phyloP scores from a whole-genome alignment of 64 coral and sea anemone species.

The Pocillopora damicornis region DNA sequence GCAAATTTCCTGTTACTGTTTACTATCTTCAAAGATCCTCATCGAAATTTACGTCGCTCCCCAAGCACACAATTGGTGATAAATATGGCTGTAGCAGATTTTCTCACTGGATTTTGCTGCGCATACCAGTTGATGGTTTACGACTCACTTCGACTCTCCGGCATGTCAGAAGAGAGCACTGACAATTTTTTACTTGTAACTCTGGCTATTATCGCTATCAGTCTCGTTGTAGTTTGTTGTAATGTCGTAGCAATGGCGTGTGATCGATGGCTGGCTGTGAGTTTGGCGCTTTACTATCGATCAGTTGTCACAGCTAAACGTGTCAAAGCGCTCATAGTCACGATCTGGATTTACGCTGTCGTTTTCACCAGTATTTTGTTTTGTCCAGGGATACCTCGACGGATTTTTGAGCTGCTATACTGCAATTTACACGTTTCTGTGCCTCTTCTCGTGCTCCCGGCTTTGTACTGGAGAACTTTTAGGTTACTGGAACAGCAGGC shows the following conservation, averaged over 20 bases:
- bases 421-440: not conserved
- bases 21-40: slow-evolving; percentile 13
- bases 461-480: not conserved
- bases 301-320: not conserved
- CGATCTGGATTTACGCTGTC: slow-evolving; percentile 1
- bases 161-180: not conserved
- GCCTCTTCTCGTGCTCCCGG: not conserved
- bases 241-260: slow-evolving; percentile 18
- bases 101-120: not conserved
- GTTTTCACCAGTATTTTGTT: not conserved
- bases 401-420: not conserved
- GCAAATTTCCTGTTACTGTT: not conserved
- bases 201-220: not conserved
- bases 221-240: not conserved
- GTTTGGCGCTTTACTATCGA: not conserved
- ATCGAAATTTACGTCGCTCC: not conserved
- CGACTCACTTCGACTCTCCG: not conserved
- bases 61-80: not conserved
- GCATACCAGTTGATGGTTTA: not conserved
- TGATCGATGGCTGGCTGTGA: slow-evolving; percentile 6
- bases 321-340: not conserved
- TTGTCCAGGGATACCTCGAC: not conserved
- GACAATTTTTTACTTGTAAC: not conserved
- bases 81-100: slow-evolving; percentile 7
- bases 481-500: not conserved